Evolutionary conservation across 2,113 vertebrate genomes (phyloP).

Genomic region (Rhabdornis inornatus): DNA sequence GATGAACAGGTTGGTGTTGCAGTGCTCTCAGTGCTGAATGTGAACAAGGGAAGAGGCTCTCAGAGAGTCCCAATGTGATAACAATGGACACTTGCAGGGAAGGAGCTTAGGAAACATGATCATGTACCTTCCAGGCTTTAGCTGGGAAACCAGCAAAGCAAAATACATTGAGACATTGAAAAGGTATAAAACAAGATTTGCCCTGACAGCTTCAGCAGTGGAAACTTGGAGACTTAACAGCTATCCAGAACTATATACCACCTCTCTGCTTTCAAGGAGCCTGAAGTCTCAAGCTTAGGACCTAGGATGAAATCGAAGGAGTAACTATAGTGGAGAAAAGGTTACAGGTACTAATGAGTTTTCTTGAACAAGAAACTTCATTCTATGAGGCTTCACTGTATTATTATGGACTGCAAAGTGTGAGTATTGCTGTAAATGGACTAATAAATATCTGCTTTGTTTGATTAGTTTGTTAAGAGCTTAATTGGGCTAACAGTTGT

Average conservation of each 20-base stretch:
- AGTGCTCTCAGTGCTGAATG: too few species aligned
- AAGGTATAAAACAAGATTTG: not conserved
- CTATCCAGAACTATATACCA: not conserved
- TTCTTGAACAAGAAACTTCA: not conserved
- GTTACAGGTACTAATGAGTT: rapidly evolving
- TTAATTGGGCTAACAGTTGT: not conserved
- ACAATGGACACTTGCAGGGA: rapidly evolving
- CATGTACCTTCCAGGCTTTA: not conserved
- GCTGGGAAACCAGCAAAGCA: not conserved
- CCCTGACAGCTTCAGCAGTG: not conserved
- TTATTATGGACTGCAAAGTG: not conserved
- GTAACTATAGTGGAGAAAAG: not conserved
- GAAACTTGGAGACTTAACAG: not conserved
- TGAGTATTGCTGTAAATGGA: not conserved
- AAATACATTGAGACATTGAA: not conserved
- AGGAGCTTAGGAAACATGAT: not conserved
- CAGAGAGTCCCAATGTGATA: not conserved
- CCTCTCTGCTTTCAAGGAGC: not conserved
- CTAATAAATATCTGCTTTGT: not conserved
- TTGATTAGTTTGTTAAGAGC: not conserved
- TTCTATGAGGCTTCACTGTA: not conserved
- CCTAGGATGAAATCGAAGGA: rapidly evolving
- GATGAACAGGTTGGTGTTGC: rapidly evolving
- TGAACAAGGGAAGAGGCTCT: not conserved
- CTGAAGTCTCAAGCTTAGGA: not conserved